Conservation (phyloP, 2,113 vertebrate species). For the Corapipo altera region DNA sequence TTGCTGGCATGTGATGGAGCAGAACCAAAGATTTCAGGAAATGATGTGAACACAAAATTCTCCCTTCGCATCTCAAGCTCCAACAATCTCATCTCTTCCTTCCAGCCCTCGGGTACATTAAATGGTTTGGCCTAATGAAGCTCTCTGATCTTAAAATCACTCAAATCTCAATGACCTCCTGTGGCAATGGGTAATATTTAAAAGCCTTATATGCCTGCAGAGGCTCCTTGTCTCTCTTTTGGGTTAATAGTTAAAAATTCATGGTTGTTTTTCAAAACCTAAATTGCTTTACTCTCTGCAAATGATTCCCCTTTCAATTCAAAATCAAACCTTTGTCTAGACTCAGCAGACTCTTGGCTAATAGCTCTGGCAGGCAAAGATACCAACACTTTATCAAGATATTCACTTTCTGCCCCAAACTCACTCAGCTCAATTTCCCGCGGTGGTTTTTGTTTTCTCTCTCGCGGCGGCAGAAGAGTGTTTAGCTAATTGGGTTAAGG, state of each 20-base stretch:
- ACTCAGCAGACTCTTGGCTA: constrained; percentile 73
- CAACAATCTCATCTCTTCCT: not conserved
- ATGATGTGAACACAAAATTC: not conserved
- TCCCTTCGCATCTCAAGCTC: not conserved
- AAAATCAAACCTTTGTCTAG: constrained; percentile 82
- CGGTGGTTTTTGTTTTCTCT: constrained; percentile 40
- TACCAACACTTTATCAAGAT: constrained; percentile 60
- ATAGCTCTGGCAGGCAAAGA: constrained; percentile 68
- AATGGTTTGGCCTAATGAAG: constrained; percentile 41
- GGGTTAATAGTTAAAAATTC: constrained; percentile 81
- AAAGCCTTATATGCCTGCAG: constrained; percentile 60
- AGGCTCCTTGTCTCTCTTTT: constrained; percentile 75
- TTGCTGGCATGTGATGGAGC: not conserved
- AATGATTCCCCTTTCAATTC: constrained; percentile 74
- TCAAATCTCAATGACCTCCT: constrained; percentile 31
- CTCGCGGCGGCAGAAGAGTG: not conserved
- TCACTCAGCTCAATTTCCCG: not conserved
- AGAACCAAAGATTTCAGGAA: not conserved
- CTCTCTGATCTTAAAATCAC: constrained; percentile 58
- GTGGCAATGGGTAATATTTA: not conserved
- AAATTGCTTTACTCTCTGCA: constrained; percentile 74
- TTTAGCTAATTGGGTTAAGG: constrained; percentile 66
- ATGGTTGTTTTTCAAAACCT: constrained; percentile 78
- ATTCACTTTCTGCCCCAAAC: not conserved
- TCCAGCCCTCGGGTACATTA: not conserved